phyloP scores from a whole-genome alignment of 2,888 invertebrate species.

The Papilio elwesi region DNA sequence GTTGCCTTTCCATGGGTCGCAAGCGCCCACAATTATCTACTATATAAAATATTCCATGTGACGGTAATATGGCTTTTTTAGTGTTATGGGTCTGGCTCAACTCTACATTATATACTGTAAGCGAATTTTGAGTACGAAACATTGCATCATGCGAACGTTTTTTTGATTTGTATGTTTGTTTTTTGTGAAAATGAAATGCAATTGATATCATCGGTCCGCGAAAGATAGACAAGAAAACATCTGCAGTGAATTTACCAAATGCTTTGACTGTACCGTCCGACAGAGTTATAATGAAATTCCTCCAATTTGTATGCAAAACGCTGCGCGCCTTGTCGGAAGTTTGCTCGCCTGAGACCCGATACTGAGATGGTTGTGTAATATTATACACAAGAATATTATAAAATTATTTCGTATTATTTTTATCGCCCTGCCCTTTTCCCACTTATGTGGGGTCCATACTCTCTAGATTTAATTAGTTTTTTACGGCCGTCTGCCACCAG shows the following conservation, averaged over 20 bases:
- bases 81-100: too few relatives aligned
- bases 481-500: too few relatives aligned
- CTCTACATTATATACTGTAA: too few relatives aligned
- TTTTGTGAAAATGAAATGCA: not conserved
- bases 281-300: conserved; percentile 20
- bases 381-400: not conserved
- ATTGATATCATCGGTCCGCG: not conserved
- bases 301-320: conserved; percentile 12
- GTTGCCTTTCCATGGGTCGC: too few relatives aligned
- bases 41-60: too few relatives aligned
- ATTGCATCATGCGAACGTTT: not conserved
- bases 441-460: too few relatives aligned
- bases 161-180: not conserved
- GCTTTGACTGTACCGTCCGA: conserved; percentile 10
- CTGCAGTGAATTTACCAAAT: conserved; percentile 2
- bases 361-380: not conserved
- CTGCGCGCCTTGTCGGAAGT: conserved; percentile 13
- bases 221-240: not conserved
- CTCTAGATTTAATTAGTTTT: too few relatives aligned
- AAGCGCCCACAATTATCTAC: too few relatives aligned
- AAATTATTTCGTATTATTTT: not conserved
- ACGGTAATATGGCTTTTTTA: too few relatives aligned
- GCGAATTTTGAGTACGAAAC: too few relatives aligned
- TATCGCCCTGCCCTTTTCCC: not conserved
- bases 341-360: not conserved